Base-by-base conservation (phyloP, 2,113 vertebrate genomes). In the Petrocephalus microphthalmus region DNA sequence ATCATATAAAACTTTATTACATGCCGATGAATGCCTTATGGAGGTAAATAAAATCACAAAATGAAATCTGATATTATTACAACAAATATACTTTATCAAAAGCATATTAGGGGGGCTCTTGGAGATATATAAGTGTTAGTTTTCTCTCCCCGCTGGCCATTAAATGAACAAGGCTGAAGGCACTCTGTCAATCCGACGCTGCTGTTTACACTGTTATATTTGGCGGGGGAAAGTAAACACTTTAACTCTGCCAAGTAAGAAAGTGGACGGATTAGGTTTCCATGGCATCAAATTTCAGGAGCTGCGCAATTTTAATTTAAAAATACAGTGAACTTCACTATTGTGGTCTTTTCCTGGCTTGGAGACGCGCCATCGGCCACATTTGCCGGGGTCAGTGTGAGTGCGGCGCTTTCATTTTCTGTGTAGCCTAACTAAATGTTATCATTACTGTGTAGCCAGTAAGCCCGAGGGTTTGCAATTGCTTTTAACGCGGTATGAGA, bases 211-310 rank as follows among this genome's bases (percentile, higher is more conserved):
- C 92, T 93, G 92, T 93, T 93, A 93, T 94, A 93, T 94, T 94
- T 94, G 94, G 92, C 91, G 94, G 92, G 93, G 92, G 92, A 94
- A 94, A 93, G 94, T 93, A 95, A 95, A 95, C 94, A 95, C 93
- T 92, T 93, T 93, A 93, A 91, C 93, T 93, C 91, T 94, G 93
- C 93, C 92, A 91, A 91, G 67, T 92, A 92, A 92, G 87, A 89
- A 89, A 92, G 92, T 90, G 90, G 88, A 85, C 88, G 93, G 93
- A 94, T 95, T 95, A 94, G 90, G 94, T 95, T 94, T 94, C 95
- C 94, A 94, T 95, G 94, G 93, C 92, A 94, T 94, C 93, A 93
- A 94, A 93, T 91, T 94, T 94, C 90, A 93, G 91, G 92, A 93
- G 92, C 90, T 90, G 90, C 93, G 91, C 93, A 91, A 93, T 94